phyloP scores from a whole-genome alignment of 2,113 vertebrate genomes.

The Emydura subglobosa region DNA sequence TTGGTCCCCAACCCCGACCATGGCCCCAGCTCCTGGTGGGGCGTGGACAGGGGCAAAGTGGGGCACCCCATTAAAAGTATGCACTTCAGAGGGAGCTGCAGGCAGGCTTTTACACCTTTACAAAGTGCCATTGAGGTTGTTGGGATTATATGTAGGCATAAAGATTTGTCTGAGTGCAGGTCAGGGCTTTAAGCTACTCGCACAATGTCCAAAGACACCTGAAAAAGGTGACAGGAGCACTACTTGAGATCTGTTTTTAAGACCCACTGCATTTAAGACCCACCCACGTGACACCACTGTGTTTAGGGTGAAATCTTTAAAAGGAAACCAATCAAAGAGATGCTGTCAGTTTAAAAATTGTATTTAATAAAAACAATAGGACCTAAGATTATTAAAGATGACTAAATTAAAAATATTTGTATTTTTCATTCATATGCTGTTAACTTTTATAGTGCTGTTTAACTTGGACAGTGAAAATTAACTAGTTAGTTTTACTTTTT shows the following conservation, averaged over 20 bases:
- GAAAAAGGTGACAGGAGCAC: background rate
- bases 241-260: background rate
- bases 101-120: background rate
- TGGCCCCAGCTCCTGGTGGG: too few relatives aligned
- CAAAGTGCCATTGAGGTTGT: background rate
- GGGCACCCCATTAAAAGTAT: background rate
- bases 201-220: accelerated
- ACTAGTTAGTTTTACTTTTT: background rate
- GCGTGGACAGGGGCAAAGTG: too few relatives aligned
- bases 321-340: background rate
- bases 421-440: background rate
- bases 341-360: background rate
- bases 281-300: too few relatives aligned
- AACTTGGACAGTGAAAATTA: background rate
- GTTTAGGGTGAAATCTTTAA: background rate
- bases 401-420: background rate
- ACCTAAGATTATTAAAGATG: background rate
- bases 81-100: background rate
- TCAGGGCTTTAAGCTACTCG: background rate
- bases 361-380: background rate
- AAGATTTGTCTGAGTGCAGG: background rate
- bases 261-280: background rate
- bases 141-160: background rate
- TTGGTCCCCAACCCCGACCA: too few relatives aligned
- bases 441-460: background rate